These are phyloP conservation scores for Hippocampus barbouri DNA, from an alignment of 2,113 vertebrate genomes.

Conservation along the genomic window DNA sequence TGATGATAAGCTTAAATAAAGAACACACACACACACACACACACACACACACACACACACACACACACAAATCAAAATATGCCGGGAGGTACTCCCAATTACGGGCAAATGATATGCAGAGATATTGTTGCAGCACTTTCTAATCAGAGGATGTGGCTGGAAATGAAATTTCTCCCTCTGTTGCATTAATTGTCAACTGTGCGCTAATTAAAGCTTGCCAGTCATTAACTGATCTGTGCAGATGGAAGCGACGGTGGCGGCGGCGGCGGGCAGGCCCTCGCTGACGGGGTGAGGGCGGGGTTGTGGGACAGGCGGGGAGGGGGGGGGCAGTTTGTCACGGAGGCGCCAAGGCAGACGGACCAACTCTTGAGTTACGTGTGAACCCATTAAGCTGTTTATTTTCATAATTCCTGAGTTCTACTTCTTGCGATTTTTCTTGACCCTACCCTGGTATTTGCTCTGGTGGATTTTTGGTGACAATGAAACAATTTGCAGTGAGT, in stretches of 20 bases:
- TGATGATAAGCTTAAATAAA: neutral
- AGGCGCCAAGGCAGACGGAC: neutral
- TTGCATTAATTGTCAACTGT: conserved; percentile 73
- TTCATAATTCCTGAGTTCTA: neutral
- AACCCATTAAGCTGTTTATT: neutral
- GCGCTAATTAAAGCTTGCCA: conserved; percentile 68
- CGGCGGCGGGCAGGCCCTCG: conserved; percentile 37
- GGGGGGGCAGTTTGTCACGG: neutral
- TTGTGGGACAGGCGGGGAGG: neutral
- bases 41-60: neutral
- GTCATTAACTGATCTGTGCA: conserved; percentile 59
- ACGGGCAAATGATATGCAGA: conserved; percentile 64
- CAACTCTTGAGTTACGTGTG: neutral
- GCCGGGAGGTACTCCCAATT: conserved; percentile 65
- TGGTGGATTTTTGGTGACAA: neutral
- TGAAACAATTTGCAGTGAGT: neutral
- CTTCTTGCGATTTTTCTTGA: neutral
- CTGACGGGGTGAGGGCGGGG: conserved; percentile 6
- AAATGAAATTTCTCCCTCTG: conserved; percentile 58
- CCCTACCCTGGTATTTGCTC: neutral
- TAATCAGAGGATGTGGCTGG: conserved; percentile 63
- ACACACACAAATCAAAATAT: conserved; percentile 16
- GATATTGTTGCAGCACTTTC: conserved; percentile 63
- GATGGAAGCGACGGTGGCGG: conserved; percentile 38
- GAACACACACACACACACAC: neutral